These are phyloP conservation scores for Oreochromis grahami DNA, from an alignment of 2,797 vertebrate genomes.

Conservation along the genomic window DNA sequence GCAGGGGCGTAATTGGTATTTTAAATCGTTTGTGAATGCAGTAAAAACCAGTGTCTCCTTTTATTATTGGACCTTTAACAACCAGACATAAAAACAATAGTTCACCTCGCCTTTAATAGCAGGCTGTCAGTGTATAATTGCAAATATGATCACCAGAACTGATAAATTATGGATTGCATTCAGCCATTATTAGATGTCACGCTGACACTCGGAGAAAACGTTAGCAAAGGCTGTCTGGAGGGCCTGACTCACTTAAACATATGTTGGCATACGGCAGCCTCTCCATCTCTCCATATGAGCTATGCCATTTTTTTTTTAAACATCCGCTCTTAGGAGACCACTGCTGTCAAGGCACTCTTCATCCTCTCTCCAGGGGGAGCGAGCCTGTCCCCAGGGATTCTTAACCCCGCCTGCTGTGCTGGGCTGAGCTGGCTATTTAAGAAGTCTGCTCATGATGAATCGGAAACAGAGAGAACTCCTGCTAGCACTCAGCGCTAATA, in stretches of 20 bases:
- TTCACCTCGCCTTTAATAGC: slow-evolving; percentile 49
- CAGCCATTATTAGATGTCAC: slow-evolving; percentile 7
- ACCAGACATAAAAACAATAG: slow-evolving; percentile 62
- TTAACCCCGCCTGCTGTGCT: neutral
- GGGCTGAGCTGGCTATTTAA: neutral
- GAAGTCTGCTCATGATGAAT: slow-evolving; percentile 39
- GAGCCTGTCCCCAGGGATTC: slow-evolving; percentile 1
- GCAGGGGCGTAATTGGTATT: slow-evolving; percentile 58
- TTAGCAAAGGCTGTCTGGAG: neutral
- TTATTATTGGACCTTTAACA: slow-evolving; percentile 61
- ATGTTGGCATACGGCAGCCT: neutral
- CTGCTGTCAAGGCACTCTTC: slow-evolving; percentile 23
- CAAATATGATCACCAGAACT: slow-evolving; percentile 38
- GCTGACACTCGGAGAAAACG: slow-evolving; percentile 1
- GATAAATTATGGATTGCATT: slow-evolving; percentile 45
- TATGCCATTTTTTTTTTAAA: neutral
- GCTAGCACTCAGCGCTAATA: slow-evolving; percentile 40
- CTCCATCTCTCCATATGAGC: neutral
- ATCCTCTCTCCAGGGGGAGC: neutral
- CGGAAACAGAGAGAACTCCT: slow-evolving; percentile 27
- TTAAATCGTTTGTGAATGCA: slow-evolving; percentile 57
- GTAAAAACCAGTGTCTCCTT: slow-evolving; percentile 61
- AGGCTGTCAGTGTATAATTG: slow-evolving; percentile 40
- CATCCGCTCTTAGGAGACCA: neutral
- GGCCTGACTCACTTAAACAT: slow-evolving; percentile 1